These are phyloP conservation scores for Podargus strigoides DNA, from an alignment of 2,797 vertebrate species.

Conservation along the genomic window DNA sequence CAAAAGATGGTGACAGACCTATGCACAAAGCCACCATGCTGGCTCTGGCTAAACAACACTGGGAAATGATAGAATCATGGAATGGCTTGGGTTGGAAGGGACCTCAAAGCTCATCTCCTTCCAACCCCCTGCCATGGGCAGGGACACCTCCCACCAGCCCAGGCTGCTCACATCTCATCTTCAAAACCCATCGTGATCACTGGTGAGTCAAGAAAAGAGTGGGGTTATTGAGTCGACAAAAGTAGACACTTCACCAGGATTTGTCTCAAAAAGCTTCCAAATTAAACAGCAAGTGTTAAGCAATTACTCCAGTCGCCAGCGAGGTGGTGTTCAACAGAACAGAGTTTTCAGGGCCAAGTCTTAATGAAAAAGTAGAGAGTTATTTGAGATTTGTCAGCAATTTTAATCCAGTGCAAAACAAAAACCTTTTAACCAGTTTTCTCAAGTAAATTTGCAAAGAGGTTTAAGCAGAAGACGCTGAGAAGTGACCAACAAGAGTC, in stretches of 20 bases:
- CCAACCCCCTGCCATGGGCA: no score
- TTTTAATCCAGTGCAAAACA: not conserved
- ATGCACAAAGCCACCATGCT: fast-evolving
- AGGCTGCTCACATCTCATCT: not conserved
- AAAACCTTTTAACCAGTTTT: not conserved
- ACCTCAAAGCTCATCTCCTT: no score
- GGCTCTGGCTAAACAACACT: fast-evolving
- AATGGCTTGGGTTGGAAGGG: no score
- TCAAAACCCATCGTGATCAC: fast-evolving
- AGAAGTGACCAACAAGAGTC: not conserved
- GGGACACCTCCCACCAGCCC: no score
- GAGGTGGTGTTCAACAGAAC: not conserved
- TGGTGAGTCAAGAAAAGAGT: fast-evolving
- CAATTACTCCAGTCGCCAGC: not conserved
- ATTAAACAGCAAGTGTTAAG: not conserved
- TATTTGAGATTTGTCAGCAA: not conserved
- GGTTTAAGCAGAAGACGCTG: not conserved
- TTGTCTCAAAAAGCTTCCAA: not conserved
- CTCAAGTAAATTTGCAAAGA: not conserved
- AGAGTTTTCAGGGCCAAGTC: not conserved
- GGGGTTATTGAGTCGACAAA: not conserved
- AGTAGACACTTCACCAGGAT: not conserved
- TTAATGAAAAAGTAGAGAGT: not conserved
- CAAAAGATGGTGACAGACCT: fast-evolving
- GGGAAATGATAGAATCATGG: no score